Evolutionary conservation across 2,888 invertebrate genomes (phyloP).

Genomic region (Thysanoteuthis rhombus): DNA sequence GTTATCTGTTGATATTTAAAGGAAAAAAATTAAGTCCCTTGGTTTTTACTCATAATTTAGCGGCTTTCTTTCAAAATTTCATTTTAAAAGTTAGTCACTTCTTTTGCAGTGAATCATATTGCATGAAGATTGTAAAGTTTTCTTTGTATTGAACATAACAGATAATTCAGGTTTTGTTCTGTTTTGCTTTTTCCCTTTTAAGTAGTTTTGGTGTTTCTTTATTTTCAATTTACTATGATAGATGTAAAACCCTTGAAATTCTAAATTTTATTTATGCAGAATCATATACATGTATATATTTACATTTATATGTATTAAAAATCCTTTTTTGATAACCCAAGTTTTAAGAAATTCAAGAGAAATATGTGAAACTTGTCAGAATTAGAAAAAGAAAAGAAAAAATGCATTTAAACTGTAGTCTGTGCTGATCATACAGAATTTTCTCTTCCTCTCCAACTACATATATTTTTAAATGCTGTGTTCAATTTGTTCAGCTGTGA

Average conservation of each 20-base stretch:
- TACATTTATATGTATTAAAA: not conserved
- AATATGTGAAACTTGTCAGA: not conserved
- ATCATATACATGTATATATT: too few relatives aligned
- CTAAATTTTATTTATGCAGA: not conserved
- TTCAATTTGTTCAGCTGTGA: conserved; percentile 27
- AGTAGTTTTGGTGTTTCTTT: not conserved
- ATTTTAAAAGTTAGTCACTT: too few relatives aligned
- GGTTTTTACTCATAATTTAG: not conserved
- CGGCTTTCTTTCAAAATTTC: not conserved
- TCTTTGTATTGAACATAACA: not conserved
- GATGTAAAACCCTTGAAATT: not conserved
- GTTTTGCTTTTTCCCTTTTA: too few relatives aligned
- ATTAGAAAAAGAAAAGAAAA: not conserved
- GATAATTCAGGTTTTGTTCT: not conserved
- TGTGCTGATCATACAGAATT: not conserved
- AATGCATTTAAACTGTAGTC: not conserved
- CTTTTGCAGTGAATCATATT: not conserved
- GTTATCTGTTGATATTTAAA: not conserved
- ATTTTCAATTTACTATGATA: not conserved
- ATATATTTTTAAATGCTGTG: not conserved
- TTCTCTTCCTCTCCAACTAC: not conserved
- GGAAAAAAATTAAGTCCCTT: not conserved
- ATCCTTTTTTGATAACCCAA: not conserved
- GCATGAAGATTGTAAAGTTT: not conserved
- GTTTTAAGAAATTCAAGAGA: not conserved